Base-by-base conservation (phyloP, 2,888 invertebrate species). In the Dioctria linearis region DNA sequence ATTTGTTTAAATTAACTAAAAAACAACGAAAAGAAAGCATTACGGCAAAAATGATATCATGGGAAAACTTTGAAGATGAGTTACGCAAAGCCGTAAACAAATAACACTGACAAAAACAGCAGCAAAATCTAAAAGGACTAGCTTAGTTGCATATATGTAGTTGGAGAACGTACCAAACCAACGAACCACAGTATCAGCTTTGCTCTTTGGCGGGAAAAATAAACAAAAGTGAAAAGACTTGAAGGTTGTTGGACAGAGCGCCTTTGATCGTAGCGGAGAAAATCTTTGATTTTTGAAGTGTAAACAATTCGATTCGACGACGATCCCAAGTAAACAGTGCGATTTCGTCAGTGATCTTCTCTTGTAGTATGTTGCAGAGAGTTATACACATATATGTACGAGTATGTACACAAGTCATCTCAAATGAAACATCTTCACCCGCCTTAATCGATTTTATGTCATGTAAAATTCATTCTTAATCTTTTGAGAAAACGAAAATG, bases 201-300 rank as follows among this genome's bases (percentile, higher is more conserved):
- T 25, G 25, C 25, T 75, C 73, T 75, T 75, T 71, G 5, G 54
- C 73, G 73, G 43, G 59, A 75, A 59, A 75, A 59, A 59, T 75
- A 75, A 75, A 75, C 73, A 75, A 57, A 59, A 49, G 39, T 11
- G 42, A 25, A 57, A 75, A 43, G 73, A 25, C 25, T 25, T 25
- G 25, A 25, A 75, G 40, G 40, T 63, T 63, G 63, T 9, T 40
- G 39, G 63, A 11, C 39, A 39, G 25, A 49, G 59, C 59, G 57
- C 59, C 73, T 75, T 75, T 75, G 73, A 75, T 75, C 57, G 59
- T n/a, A 43, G 42, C 59, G 73, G 25, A 39, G 69, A 69, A 67
- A 69, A 51, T 69, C 69, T 69, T 69, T 69, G 69, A 57, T 75
- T 59, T 75, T 57, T 75, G 5, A 57, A 75, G 73, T 75, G 73